Base-by-base conservation (phyloP, 2,113 vertebrate genomes). In the Ploceus nigricollis region DNA sequence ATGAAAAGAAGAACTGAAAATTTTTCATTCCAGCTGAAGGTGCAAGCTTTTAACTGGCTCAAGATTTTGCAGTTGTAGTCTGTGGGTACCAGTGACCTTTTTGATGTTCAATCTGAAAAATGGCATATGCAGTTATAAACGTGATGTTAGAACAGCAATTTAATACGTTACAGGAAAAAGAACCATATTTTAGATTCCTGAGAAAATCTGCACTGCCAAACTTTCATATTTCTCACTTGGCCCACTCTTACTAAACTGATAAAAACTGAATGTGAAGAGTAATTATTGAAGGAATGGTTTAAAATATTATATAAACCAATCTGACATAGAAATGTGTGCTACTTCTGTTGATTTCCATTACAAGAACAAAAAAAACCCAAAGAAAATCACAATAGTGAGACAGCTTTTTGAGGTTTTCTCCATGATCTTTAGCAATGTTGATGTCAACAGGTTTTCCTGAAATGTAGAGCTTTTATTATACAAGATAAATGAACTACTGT, bases 311-410 rank as follows among this genome's bases (percentile, higher is more conserved):
- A 14, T 17, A 85, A 79, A 44, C 3, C 23, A 44, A 22, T 82
- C 35, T 58, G 50, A 33, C 33, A 30, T 28, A 21, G 1, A 53
- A 53, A 33, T 37, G 1, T 37, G 6, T 56, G 15, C 24, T 70
- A 40, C 51, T 51, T 90, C 6, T 57, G 15, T 31, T 61, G 13
- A 65, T 64, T 82, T 71, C 22, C 35, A 19, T 44, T 8, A 31
- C 22, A 57, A n/a, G 15, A 75, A 27, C 6, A 47, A 70, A 30
- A 47, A 65, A 70, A 45, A 4, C 2, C 3, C 28, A 13, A 45
- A 17, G 3, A 51, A 53, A 27, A 45, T 9, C 1, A 0, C 20
- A 65, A 9, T 7, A 63, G 7, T 27, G 18, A 31, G 5, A n/a
- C 12, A 63, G 13, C 16, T 81, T 80, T 70, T 71, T 69, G 3